These are phyloP conservation scores for Staurois parvus DNA, from an alignment of 2,797 vertebrate species.

Conservation along the genomic window DNA sequence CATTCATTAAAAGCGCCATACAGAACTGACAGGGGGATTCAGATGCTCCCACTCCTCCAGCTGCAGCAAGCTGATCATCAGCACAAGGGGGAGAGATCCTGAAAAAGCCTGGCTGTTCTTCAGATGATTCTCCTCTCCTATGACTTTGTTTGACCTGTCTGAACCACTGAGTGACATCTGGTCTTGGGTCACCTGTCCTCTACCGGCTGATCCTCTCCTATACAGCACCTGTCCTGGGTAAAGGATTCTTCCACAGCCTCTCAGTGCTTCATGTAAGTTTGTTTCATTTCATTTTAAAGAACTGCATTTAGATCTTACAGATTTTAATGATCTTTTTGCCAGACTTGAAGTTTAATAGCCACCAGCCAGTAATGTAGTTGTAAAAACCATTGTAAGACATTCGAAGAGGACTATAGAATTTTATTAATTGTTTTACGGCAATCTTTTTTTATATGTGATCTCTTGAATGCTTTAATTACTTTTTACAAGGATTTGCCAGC, in stretches of 20 bases:
- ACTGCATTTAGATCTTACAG: neutral
- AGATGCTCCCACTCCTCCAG: constrained; percentile 31
- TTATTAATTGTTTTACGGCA: neutral
- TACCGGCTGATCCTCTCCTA: neutral
- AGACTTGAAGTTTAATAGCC: neutral
- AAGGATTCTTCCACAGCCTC: constrained; percentile 1
- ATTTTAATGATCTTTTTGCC: neutral
- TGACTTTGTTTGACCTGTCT: too few relatives aligned
- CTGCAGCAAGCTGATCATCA: constrained; percentile 35
- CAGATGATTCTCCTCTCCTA: neutral
- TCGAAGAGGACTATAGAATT: too few relatives aligned
- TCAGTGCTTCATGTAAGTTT: constrained; percentile 22
- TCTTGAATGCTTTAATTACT: neutral
- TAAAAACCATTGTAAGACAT: neutral
- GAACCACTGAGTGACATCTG: neutral
- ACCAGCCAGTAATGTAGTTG: neutral
- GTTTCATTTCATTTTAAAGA: neutral
- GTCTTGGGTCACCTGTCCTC: constrained; percentile 2
- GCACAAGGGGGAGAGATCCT: constrained; percentile 26
- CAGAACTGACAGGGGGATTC: constrained; percentile 52
- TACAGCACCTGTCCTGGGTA: constrained; percentile 10
- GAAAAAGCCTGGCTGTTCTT: constrained; percentile 15
- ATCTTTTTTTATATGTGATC: neutral
- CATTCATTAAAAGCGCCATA: constrained; percentile 52
- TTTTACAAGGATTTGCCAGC: neutral